Conservation (phyloP, 2,888 invertebrate species). For the Leptopilina drosophilae region DNA sequence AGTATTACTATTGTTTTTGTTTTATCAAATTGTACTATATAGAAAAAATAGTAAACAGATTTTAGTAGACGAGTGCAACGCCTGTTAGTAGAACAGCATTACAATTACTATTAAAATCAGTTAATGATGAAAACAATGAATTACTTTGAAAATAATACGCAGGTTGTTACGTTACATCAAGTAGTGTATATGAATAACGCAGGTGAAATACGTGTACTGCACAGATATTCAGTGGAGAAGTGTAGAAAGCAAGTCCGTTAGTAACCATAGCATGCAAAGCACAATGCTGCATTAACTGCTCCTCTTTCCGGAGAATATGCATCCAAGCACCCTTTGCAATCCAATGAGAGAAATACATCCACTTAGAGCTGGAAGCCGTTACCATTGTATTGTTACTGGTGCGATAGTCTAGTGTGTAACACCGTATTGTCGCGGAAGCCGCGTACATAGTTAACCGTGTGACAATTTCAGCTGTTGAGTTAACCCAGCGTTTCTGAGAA, state of each 20-base stretch:
- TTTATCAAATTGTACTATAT: no score
- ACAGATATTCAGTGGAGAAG: not conserved
- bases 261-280: slow-evolving; percentile 51
- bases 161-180: no score
- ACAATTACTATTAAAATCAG: no score
- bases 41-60: no score
- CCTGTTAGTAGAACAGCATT: no score
- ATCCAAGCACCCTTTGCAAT: slow-evolving; percentile 26
- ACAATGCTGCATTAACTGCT: slow-evolving; percentile 63
- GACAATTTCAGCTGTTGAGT: slow-evolving; percentile 28
- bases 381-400: slow-evolving; percentile 13
- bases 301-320: slow-evolving; percentile 26
- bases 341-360: slow-evolving; percentile 28
- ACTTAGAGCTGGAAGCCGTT: slow-evolving; percentile 36
- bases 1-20: no score
- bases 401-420: slow-evolving; percentile 19
- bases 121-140: no score
- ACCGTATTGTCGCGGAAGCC: slow-evolving; percentile 20
- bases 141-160: no score
- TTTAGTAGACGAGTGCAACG: no score
- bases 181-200: no score
- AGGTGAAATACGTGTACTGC: no score
- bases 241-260: slow-evolving; percentile 18
- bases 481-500: slow-evolving; percentile 27
- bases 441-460: slow-evolving; percentile 31